Conservation (phyloP, 2,888 invertebrate species). For the Carpatolechia fugitivella region DNA sequence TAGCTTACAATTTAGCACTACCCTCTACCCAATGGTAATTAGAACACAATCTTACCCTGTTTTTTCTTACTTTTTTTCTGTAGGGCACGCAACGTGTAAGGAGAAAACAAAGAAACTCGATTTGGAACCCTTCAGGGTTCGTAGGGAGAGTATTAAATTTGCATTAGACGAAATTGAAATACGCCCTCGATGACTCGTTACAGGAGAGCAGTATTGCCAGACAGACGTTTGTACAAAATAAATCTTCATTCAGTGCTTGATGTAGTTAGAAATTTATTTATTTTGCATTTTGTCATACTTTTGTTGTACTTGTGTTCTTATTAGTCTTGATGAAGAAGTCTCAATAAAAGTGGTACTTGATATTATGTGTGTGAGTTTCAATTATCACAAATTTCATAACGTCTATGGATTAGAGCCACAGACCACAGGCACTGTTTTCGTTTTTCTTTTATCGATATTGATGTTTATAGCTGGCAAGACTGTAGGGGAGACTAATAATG, state of each 20-base stretch:
- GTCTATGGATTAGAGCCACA: too few relatives aligned
- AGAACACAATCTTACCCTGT: constrained; percentile 31
- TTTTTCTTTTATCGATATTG: too few relatives aligned
- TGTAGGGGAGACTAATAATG: constrained; percentile 61
- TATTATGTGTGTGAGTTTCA: too few relatives aligned
- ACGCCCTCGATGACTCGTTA: constrained; percentile 73
- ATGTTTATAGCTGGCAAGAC: not conserved
- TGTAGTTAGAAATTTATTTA: too few relatives aligned
- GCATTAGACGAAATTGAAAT: constrained; percentile 78
- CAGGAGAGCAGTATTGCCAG: constrained; percentile 23
- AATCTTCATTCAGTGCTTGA: too few relatives aligned
- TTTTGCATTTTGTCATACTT: too few relatives aligned
- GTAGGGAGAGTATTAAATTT: constrained; percentile 75
- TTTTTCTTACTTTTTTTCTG: constrained; percentile 31
- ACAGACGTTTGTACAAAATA: not conserved
- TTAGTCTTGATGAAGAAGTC: too few relatives aligned
- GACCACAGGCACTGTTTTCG: too few relatives aligned
- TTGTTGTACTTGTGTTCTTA: too few relatives aligned
- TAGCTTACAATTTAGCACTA: constrained; percentile 57
- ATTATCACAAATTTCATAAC: too few relatives aligned
- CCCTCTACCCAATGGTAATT: constrained; percentile 53
- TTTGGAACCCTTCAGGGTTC: constrained; percentile 60
- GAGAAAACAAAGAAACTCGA: constrained; percentile 71
- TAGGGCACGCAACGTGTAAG: constrained; percentile 28
- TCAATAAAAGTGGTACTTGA: too few relatives aligned